A percentile compares a stretch with the other conserved stretches of the same genome.
These are phyloP conservation scores for Drosophila sordidapex DNA, from an alignment of 2,888 invertebrate genomes.

Conservation along the genomic window DNA sequence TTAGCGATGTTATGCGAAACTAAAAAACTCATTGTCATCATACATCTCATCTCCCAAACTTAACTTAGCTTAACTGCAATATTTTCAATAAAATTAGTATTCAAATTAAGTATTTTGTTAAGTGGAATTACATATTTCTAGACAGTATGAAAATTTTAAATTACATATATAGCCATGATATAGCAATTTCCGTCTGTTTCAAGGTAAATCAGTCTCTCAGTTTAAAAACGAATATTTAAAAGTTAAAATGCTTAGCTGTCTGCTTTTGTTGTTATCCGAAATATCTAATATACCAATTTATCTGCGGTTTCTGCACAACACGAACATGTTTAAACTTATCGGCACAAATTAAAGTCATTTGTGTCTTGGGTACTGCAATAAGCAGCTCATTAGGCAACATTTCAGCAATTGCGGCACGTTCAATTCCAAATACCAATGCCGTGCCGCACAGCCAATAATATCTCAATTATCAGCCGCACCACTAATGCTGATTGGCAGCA, in stretches of 20 bases:
- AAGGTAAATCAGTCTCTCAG: neutral
- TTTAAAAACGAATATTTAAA: neutral
- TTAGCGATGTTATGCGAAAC: neutral
- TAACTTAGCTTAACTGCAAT: neutral
- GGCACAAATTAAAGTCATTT: slow-evolving; percentile 18
- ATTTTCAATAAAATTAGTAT: neutral
- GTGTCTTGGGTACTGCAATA: slow-evolving; percentile 28
- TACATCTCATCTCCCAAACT: neutral
- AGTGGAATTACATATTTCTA: neutral
- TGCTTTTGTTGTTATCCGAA: neutral
- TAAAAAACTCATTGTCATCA: neutral
- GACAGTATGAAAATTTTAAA: neutral
- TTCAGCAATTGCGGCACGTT: slow-evolving; percentile 72
- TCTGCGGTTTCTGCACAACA: neutral
- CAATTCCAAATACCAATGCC: slow-evolving; percentile 60
- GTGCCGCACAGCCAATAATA: slow-evolving; percentile 66
- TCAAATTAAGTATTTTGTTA: neutral
- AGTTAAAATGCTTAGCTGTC: neutral
- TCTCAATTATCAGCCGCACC: slow-evolving; percentile 68
- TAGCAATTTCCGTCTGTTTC: neutral
- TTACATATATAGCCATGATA: neutral
- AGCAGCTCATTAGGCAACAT: slow-evolving; percentile 63
- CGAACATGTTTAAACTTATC: slow-evolving; percentile 12
- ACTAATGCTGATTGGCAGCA: slow-evolving; percentile 40
- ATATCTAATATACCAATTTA: neutral